Evolutionary conservation across 2,888 invertebrate genomes (phyloP).

Genomic region (Temnothorax rugatulus): DNA sequence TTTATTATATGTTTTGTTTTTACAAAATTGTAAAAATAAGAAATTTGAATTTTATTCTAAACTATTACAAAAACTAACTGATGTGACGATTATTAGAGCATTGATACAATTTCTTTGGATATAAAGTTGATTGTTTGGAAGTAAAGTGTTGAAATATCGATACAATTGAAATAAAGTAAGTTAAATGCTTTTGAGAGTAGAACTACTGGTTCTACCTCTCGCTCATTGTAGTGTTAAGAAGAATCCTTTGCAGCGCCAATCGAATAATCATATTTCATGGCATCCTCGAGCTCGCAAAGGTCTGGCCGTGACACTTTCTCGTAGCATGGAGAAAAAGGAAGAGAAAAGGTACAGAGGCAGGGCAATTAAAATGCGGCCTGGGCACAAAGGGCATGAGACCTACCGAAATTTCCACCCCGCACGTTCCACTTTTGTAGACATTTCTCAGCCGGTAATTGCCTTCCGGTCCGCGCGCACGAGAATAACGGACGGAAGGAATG

Average conservation of each 20-base stretch:
- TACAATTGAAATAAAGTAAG: neutral
- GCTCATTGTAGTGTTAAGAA: slow-evolving; percentile 14
- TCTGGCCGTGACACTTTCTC: slow-evolving; percentile 47
- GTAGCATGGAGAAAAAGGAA: slow-evolving; percentile 18
- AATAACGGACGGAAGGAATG: slow-evolving; percentile 69
- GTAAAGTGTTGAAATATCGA: neutral
- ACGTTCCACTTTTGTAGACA: slow-evolving; percentile 59
- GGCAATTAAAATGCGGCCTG: slow-evolving; percentile 53
- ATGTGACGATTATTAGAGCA: neutral
- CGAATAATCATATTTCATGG: slow-evolving; percentile 48
- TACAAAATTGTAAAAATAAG: neutral
- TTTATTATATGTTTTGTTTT: neutral
- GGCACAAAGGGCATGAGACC: slow-evolving; percentile 48
- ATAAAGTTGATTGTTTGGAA: neutral
- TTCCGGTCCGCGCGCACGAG: slow-evolving; percentile 53
- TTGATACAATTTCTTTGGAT: neutral
- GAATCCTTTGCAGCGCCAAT: slow-evolving; percentile 23
- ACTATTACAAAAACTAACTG: neutral
- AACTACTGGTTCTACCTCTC: neutral
- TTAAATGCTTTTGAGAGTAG: slow-evolving; percentile 11
- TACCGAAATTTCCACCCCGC: slow-evolving; percentile 54
- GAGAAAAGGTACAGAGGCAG: slow-evolving; percentile 32
- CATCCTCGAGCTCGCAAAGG: slow-evolving; percentile 23
- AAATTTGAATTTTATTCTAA: neutral
- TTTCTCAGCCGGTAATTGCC: slow-evolving; percentile 72